A percentile compares a stretch with the other conserved stretches of the same genome.
phyloP scores from a whole-genome alignment of 2,113 vertebrate genomes.

The Cyphomyrus discorhynchus region DNA sequence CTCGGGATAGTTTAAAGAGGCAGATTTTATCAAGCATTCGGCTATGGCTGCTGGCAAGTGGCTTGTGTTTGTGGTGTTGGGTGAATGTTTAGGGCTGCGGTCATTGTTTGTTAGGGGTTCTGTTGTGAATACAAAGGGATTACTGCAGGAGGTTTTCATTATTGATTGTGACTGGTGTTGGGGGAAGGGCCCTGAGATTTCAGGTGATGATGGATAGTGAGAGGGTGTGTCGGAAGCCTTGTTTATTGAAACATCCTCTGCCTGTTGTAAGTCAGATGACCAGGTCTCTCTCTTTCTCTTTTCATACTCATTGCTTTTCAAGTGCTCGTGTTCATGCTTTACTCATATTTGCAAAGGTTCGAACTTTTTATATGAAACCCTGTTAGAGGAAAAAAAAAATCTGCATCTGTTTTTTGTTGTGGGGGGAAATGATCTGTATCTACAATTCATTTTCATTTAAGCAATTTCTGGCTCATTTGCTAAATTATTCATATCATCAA shows the following conservation, averaged over 20 bases:
- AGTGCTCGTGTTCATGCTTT: neutral
- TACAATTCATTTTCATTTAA: neutral
- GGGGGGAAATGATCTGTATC: neutral
- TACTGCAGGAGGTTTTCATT: conserved; percentile 54
- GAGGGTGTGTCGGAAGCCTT: neutral
- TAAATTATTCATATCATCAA: neutral
- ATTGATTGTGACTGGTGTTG: conserved; percentile 37
- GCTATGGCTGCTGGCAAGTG: conserved; percentile 49
- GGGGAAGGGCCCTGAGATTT: conserved; percentile 17
- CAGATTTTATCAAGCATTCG: neutral
- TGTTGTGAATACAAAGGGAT: conserved; percentile 66
- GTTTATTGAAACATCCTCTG: conserved; percentile 17
- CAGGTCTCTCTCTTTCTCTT: neutral
- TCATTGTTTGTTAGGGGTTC: conserved; percentile 60
- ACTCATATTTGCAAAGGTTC: neutral
- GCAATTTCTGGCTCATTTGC: neutral
- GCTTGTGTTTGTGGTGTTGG: conserved; percentile 47
- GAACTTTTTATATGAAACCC: neutral
- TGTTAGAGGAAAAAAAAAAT: neutral
- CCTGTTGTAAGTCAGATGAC: neutral
- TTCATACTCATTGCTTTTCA: neutral
- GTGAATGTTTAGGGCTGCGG: conserved; percentile 52
- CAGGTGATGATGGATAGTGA: conserved; percentile 20
- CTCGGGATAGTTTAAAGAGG: neutral
- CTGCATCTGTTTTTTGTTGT: neutral